Evolutionary conservation across 2,888 invertebrate species (phyloP).

Genomic region (Aphidoletes aphidimyza): DNA sequence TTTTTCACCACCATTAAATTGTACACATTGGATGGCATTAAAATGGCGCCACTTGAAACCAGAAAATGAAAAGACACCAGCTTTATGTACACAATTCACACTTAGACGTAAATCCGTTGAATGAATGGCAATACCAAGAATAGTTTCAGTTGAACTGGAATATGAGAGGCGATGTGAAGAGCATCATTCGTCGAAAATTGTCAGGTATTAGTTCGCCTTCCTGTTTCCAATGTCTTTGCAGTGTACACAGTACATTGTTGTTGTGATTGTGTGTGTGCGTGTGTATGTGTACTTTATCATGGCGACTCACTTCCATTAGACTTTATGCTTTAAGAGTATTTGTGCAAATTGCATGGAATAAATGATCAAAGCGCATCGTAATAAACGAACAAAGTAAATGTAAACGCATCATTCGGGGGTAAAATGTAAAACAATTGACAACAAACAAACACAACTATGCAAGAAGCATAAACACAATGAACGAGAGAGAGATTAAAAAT

Average conservation of each 20-base stretch:
- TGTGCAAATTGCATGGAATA: background rate
- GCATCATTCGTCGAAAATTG: background rate
- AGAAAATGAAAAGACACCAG: constrained; percentile 38
- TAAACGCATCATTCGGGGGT: background rate
- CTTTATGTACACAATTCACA: constrained; percentile 42
- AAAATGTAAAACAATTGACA: background rate
- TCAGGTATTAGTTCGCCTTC: no score
- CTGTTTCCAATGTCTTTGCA: background rate
- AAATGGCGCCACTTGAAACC: constrained; percentile 31
- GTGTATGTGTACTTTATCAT: background rate
- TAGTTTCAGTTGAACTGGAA: background rate
- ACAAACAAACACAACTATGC: background rate
- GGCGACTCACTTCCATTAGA: constrained; percentile 9
- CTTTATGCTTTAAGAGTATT: background rate
- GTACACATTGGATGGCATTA: constrained; percentile 20
- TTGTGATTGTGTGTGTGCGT: background rate
- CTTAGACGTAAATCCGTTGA: constrained; percentile 31
- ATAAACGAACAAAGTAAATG: background rate
- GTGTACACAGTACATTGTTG: no score
- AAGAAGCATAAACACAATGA: background rate
- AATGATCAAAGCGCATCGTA: constrained; percentile 37
- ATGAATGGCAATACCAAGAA: constrained; percentile 6
- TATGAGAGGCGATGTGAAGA: background rate
- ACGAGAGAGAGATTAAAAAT: background rate
- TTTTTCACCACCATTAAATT: constrained; percentile 49